Base-by-base conservation (phyloP, 1,140 invertebrate genomes). In the Drosophila paulistorum region DNA sequence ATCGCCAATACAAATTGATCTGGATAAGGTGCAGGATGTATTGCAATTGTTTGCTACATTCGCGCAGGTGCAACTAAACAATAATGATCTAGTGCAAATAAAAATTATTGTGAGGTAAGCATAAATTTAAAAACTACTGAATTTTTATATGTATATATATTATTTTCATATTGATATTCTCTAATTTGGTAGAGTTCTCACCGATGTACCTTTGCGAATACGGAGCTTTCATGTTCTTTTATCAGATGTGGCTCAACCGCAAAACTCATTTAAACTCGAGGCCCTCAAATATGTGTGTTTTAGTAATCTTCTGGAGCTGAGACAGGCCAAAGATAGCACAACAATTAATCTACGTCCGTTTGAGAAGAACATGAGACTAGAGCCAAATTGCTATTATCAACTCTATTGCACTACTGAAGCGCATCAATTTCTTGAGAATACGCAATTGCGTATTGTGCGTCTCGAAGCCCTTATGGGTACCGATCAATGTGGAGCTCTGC, bases 31-130 rank as follows among this genome's bases (percentile, higher is more conserved):
- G 37, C 92, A 92, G n/a, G 94, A 93, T 75, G 93, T 94, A 17
- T 63, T 94, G 39, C 93, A 94, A 85, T 92, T 94, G 13, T 94
- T 93, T 80, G 92, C 93, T 35, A 94, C 93, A 74, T 94, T 94
- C 79, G 93, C 92, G 17, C 93, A 93, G 60, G 81, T 90, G 23
- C 93, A 93, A 78, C 92, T 94, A 39, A 94, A 93, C 82, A 93
- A 94, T 76, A 93, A 94, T 90, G 93, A 94, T 70, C 81, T 80
- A 10, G 85, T 94, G 26, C 92, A 93, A 71, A 81, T 94, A 58
- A 92, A 94, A 74, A 58, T 94, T 3, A 94, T 94, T 90, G 92
- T 94, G 0, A 93, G 93, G 81, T 92, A 45, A 79, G 83, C 64
- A 26, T 26, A 26, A 26, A 26, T 3, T 26, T 0, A 4, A 26